Percentiles rank a stretch among this genome's conserved stretches.
Evolutionary conservation across 2,888 invertebrate species (phyloP).

Genomic region (Aphidius colemani): DNA sequence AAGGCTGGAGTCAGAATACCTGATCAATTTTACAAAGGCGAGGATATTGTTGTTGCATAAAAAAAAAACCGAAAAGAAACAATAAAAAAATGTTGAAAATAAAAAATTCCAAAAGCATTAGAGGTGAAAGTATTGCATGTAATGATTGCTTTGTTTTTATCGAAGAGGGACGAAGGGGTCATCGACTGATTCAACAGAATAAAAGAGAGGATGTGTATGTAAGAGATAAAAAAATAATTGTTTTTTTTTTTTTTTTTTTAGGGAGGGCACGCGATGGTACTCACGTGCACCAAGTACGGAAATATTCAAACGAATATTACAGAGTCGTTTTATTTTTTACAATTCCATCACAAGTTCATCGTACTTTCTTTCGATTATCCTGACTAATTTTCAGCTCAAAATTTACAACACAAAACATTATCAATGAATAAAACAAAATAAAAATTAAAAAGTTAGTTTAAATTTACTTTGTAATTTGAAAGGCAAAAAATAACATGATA

Average conservation of each 20-base stretch:
- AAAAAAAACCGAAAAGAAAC: background rate
- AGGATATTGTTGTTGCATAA: background rate
- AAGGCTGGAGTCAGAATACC: too few relatives aligned
- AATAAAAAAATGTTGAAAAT: too few relatives aligned
- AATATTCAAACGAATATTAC: conserved; percentile 6
- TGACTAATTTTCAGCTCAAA: too few relatives aligned
- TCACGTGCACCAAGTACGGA: conserved; percentile 52
- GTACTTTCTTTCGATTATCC: conserved; percentile 39
- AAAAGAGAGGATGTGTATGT: conserved; percentile 33
- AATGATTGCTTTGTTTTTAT: conserved; percentile 5
- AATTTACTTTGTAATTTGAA: too few relatives aligned
- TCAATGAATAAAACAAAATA: too few relatives aligned
- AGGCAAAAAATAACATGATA: too few relatives aligned
- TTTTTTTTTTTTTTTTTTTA: conserved; percentile 27
- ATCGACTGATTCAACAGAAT: conserved; percentile 21
- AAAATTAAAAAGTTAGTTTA: too few relatives aligned
- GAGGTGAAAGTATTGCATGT: background rate
- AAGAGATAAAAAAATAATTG: conserved; percentile 33
- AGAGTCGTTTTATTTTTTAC: background rate
- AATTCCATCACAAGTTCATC: conserved; percentile 51
- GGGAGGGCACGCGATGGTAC: conserved; percentile 53
- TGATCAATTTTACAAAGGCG: too few relatives aligned
- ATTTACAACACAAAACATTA: too few relatives aligned
- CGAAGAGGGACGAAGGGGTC: conserved; percentile 22
- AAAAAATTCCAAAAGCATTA: background rate